Conservation (phyloP, 2,888 invertebrate species). For the Melanophora roralis region DNA sequence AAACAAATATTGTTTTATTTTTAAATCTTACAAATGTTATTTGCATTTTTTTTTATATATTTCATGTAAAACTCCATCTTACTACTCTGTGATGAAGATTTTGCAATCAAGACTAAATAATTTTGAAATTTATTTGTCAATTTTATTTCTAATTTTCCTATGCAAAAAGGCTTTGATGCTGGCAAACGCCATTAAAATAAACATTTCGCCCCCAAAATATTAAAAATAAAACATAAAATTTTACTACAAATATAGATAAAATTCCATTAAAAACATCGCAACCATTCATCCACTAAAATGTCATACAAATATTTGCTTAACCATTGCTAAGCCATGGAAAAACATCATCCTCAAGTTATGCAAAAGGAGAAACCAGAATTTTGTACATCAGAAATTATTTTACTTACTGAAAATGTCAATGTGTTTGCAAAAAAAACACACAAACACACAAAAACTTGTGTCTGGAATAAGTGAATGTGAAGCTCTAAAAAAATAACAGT, state of each 20-base stretch:
- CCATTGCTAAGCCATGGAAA: slow-evolving; percentile 41
- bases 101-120: slow-evolving; percentile 10
- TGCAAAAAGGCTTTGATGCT: slow-evolving; percentile 27
- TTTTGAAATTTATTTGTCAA: slow-evolving; percentile 6
- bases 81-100: not conserved
- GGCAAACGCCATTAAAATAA: not conserved
- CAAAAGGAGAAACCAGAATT: not conserved
- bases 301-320: slow-evolving; percentile 54
- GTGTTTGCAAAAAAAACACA: not conserved
- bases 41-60: no score
- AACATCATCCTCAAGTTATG: not conserved
- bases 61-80: not conserved
- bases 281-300: slow-evolving; percentile 44
- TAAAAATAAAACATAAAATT: not conserved
- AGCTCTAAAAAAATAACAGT: not conserved
- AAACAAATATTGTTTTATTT: no score
- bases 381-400: not conserved
- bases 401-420: slow-evolving; percentile 4
- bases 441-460: not conserved
- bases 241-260: slow-evolving; percentile 4
- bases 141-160: not conserved
- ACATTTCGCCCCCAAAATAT: not conserved
- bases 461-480: not conserved
- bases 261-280: slow-evolving; percentile 26
- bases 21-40: no score